Conservation (phyloP, 2,888 invertebrate species). For the Exephanes ischioxanthus region DNA sequence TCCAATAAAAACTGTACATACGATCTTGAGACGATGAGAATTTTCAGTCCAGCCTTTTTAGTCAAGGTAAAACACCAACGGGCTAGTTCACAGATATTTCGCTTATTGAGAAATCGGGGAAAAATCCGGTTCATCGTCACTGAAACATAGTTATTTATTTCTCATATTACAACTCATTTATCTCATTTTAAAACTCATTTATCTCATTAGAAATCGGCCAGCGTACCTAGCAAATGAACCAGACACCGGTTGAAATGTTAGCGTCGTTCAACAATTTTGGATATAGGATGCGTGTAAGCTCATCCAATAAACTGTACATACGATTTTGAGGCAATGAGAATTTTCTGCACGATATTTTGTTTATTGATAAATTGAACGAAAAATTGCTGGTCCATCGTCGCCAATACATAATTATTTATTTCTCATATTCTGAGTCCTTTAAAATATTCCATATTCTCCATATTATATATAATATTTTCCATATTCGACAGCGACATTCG, state of each 20-base stretch:
- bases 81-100: background rate
- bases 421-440: background rate
- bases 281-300: constrained; percentile 43
- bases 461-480: background rate
- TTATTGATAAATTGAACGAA: background rate
- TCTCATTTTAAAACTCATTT: too few species aligned
- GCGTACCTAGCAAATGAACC: constrained; percentile 26
- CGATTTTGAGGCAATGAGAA: constrained; percentile 12
- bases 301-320: constrained; percentile 63
- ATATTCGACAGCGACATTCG: background rate
- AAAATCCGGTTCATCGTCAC: background rate
- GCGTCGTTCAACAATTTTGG: constrained; percentile 16
- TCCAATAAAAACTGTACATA: constrained; percentile 65
- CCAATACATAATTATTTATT: background rate
- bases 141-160: background rate
- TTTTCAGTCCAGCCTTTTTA: background rate
- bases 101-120: background rate
- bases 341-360: background rate
- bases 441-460: background rate
- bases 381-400: background rate
- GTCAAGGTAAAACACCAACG: background rate
- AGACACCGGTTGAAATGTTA: background rate
- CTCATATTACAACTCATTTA: background rate
- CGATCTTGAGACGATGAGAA: constrained; percentile 18
- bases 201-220: constrained; percentile 51